These are phyloP conservation scores for Baronia brevicornis DNA, from an alignment of 2,888 invertebrate species.

Conservation along the genomic window DNA sequence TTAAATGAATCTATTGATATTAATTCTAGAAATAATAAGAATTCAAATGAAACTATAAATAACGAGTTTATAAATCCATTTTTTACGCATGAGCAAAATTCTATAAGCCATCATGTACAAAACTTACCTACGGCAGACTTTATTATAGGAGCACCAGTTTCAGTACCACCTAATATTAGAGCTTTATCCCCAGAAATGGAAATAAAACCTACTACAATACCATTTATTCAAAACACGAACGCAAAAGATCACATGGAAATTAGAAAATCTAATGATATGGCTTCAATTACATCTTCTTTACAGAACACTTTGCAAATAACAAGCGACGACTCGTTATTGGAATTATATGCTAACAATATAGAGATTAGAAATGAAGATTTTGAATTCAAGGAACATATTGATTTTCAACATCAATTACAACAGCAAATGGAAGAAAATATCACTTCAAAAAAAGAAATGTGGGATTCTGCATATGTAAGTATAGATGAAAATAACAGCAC, in stretches of 20 bases:
- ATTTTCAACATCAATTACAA: conserved; percentile 23
- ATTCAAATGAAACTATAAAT: conserved; percentile 30
- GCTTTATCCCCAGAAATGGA: conserved; percentile 45
- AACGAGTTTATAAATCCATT: conserved; percentile 61
- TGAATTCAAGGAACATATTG: too few species aligned
- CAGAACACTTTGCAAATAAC: too few species aligned
- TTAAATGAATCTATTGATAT: conserved; percentile 41
- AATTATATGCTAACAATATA: too few species aligned
- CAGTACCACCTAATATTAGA: conserved; percentile 53
- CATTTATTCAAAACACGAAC: too few species aligned
- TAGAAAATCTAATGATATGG: not conserved
- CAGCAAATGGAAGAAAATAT: conserved; percentile 26
- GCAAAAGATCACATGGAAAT: conserved; percentile 19
- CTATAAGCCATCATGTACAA: conserved; percentile 23
- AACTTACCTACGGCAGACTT: conserved; percentile 51
- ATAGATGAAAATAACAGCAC: conserved; percentile 66
- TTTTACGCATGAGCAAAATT: conserved; percentile 42
- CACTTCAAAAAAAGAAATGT: conserved; percentile 57
- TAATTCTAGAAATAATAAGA: conserved; percentile 26
- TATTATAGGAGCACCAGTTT: conserved; percentile 71
- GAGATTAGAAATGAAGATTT: conserved; percentile 25
- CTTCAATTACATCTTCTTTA: too few species aligned
- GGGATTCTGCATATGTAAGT: conserved; percentile 74
- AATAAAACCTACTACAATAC: conserved; percentile 44
- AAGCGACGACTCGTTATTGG: too few species aligned